Percentiles rank a stretch among this genome's conserved stretches.
Evolutionary conservation across 2,113 vertebrate genomes (phyloP).

Genomic region (Ivindomyrus marchei): DNA sequence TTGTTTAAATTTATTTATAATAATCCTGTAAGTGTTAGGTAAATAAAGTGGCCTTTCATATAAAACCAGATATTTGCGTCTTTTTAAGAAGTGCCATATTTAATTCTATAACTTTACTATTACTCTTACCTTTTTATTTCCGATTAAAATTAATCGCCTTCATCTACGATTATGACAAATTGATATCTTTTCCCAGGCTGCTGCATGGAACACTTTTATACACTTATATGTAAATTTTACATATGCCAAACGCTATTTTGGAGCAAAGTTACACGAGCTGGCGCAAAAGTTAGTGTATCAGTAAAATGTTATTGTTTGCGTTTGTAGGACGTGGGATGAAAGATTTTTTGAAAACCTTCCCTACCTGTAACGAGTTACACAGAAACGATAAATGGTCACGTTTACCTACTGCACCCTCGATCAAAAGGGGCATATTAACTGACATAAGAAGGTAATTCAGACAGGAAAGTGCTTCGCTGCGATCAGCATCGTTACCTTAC

Average conservation of each 20-base stretch:
- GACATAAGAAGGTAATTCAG: neutral
- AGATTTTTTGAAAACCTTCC: conserved; percentile 3
- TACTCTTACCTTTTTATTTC: neutral
- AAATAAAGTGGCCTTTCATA: neutral
- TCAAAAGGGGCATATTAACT: neutral
- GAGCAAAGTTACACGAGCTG: neutral
- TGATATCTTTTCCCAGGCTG: neutral
- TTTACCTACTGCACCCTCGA: neutral
- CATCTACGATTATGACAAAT: neutral
- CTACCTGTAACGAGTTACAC: conserved; percentile 39
- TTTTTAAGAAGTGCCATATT: neutral
- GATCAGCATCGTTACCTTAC: neutral
- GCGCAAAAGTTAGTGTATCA: neutral
- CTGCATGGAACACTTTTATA: neutral
- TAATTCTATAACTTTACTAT: neutral
- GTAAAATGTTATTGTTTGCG: neutral
- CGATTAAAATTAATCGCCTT: neutral
- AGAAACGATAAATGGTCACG: conserved; percentile 15
- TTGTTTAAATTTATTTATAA: neutral
- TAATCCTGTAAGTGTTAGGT: neutral
- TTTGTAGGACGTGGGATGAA: neutral
- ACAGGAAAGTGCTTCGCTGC: neutral
- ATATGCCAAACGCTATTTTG: neutral
- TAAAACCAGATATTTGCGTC: neutral
- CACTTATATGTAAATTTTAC: neutral